Percentiles rank a stretch among this genome's conserved stretches.
phyloP scores from a whole-genome alignment of 1,140 invertebrate genomes.

The Drosophila kohkoa region DNA sequence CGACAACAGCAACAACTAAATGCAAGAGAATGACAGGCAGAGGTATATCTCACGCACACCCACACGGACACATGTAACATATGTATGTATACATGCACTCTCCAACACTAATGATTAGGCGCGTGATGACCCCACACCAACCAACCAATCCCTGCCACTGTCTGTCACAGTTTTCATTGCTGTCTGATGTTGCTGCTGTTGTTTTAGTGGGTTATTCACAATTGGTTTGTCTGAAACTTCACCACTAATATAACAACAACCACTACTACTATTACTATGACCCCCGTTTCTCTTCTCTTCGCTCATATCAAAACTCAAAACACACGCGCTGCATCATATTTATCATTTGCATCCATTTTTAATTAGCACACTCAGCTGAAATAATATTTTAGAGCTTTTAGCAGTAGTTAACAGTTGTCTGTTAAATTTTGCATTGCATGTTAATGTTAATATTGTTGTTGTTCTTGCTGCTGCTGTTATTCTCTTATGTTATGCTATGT shows the following conservation, averaged over 20 bases:
- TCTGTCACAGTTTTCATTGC: slow-evolving; percentile 8
- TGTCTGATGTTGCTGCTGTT: slow-evolving; percentile 14
- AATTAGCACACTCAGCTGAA: slow-evolving; percentile 70
- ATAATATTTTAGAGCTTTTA: slow-evolving; percentile 44
- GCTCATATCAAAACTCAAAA: slow-evolving; percentile 45
- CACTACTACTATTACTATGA: slow-evolving; percentile 43
- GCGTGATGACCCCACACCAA: slow-evolving; percentile 20
- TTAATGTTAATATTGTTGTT: slow-evolving; percentile 41
- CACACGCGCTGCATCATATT: slow-evolving; percentile 68
- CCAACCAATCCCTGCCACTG: slow-evolving; percentile 1
- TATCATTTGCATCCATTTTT: slow-evolving; percentile 74
- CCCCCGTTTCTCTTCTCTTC: slow-evolving; percentile 50
- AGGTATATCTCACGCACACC: slow-evolving; percentile 1
- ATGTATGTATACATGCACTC: slow-evolving; percentile 7
- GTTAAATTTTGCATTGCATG: slow-evolving; percentile 57
- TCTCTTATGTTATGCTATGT: slow-evolving; percentile 16
- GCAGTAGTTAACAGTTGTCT: slow-evolving; percentile 66
- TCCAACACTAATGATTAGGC: neutral
- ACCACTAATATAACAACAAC: slow-evolving; percentile 9
- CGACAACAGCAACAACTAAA: slow-evolving; percentile 32
- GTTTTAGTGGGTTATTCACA: neutral
- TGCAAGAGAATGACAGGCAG: slow-evolving; percentile 6
- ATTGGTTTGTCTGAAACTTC: slow-evolving; percentile 14
- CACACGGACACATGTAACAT: neutral
- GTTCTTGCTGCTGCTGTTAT: slow-evolving; percentile 23